These are phyloP conservation scores for Zonotrichia leucophrys DNA, from an alignment of 2,113 vertebrate genomes.

Conservation along the genomic window DNA sequence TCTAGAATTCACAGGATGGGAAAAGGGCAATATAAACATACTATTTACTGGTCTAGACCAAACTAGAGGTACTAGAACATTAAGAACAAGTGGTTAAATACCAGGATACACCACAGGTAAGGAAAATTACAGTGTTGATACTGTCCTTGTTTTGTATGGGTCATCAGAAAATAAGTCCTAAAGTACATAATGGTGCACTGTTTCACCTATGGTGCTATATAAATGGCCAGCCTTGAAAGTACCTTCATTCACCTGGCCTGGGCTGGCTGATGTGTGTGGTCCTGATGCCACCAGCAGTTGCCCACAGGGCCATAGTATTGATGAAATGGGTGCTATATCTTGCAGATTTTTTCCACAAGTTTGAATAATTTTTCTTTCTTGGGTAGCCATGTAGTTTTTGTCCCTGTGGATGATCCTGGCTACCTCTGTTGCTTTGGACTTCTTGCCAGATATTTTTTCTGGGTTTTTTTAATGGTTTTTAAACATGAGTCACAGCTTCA, in stretches of 20 bases:
- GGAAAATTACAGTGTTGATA: neutral
- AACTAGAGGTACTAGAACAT: conserved; percentile 8
- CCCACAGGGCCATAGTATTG: neutral
- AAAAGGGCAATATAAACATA: neutral
- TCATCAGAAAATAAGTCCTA: neutral
- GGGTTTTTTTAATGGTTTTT: neutral
- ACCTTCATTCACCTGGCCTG: neutral
- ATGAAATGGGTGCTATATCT: neutral
- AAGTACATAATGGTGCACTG: neutral
- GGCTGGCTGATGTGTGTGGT: neutral
- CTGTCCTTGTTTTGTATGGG: neutral
- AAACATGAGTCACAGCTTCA: neutral
- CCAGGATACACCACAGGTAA: conserved; percentile 48
- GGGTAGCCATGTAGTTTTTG: neutral
- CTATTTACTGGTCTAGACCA: neutral
- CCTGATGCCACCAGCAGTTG: neutral
- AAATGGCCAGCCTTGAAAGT: neutral
- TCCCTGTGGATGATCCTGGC: neutral
- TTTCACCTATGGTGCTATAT: neutral
- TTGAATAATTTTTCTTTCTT: neutral
- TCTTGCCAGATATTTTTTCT: neutral
- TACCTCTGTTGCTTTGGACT: neutral
- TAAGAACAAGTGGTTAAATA: conserved; percentile 11
- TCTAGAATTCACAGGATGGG: neutral
- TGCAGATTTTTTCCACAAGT: neutral